These are phyloP conservation scores for Micromys minutus DNA, from an alignment of 2,113 vertebrate species.

Conservation along the genomic window DNA sequence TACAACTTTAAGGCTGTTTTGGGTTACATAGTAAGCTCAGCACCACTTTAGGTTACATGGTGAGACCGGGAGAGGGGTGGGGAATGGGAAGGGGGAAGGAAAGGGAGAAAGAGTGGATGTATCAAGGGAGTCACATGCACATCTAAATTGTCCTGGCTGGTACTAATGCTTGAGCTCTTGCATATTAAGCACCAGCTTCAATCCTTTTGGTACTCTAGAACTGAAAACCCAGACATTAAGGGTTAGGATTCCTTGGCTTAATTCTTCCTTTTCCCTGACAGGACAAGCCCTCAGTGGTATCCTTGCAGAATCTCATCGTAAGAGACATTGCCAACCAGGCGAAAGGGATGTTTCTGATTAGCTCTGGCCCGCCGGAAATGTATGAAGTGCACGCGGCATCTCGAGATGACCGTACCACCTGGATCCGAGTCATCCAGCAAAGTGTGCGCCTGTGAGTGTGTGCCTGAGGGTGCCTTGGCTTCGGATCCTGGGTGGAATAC, in stretches of 20 bases:
- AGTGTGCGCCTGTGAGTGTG: slow-evolving; percentile 89
- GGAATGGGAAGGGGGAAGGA: accelerated
- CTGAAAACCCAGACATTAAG: neutral
- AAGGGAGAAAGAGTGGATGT: neutral
- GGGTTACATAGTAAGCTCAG: neutral
- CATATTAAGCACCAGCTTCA: neutral
- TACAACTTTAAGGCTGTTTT: too few species aligned
- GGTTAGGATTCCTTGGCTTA: neutral
- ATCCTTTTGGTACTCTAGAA: neutral
- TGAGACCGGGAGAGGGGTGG: neutral
- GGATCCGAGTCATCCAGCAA: slow-evolving; percentile 92
- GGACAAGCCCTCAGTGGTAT: slow-evolving; percentile 93
- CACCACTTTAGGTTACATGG: neutral
- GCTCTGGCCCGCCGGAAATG: slow-evolving; percentile 92
- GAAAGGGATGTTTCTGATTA: slow-evolving; percentile 95
- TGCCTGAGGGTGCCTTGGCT: neutral
- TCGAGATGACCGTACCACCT: slow-evolving; percentile 91
- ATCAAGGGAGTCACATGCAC: neutral
- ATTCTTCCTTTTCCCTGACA: slow-evolving; percentile 68
- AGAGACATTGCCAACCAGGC: slow-evolving; percentile 96
- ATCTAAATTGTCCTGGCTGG: neutral
- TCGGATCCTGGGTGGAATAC: neutral
- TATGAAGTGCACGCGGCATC: slow-evolving; percentile 94
- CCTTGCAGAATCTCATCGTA: slow-evolving; percentile 92
- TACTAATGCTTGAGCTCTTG: neutral